Conservation (phyloP, 1,140 invertebrate species). For the Trichonephila clavipes region DNA sequence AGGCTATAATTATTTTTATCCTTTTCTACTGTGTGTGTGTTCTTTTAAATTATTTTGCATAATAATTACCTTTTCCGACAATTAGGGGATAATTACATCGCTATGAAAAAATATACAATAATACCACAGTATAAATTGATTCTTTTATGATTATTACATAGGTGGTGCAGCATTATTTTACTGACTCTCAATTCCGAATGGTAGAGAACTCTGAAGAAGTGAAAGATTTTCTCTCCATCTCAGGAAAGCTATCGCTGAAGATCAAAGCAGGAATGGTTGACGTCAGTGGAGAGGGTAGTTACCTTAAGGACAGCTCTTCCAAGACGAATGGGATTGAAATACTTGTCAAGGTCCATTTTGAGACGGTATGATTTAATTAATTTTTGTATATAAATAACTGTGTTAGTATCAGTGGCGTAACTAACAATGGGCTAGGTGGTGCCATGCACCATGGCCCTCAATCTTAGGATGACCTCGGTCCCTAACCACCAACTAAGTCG, state of each 20-base stretch:
- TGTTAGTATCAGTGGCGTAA: no score
- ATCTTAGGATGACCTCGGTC: no score
- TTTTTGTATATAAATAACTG: not conserved
- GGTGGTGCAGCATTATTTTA: conserved; percentile 61
- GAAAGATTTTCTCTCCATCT: conserved; percentile 61
- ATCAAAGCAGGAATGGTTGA: conserved; percentile 66
- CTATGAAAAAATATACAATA: no score
- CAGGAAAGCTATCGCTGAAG: conserved; percentile 64
- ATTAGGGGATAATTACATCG: no score
- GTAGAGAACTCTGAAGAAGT: conserved; percentile 56
- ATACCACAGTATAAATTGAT: no score
- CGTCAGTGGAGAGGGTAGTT: conserved; percentile 59
- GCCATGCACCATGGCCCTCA: no score
- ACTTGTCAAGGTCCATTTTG: conserved; percentile 70
- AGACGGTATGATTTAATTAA: conserved; percentile 49
- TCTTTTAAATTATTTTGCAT: no score
- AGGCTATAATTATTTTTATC: no score
- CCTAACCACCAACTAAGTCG: no score
- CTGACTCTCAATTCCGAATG: conserved; percentile 69
- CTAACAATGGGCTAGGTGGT: no score
- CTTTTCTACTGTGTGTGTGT: no score
- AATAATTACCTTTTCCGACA: no score
- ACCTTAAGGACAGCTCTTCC: conserved; percentile 65
- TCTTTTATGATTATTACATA: not conserved
- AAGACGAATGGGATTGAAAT: conserved; percentile 61